Conservation (phyloP, 2,888 invertebrate species). For the Dicyrtoma fusca region DNA sequence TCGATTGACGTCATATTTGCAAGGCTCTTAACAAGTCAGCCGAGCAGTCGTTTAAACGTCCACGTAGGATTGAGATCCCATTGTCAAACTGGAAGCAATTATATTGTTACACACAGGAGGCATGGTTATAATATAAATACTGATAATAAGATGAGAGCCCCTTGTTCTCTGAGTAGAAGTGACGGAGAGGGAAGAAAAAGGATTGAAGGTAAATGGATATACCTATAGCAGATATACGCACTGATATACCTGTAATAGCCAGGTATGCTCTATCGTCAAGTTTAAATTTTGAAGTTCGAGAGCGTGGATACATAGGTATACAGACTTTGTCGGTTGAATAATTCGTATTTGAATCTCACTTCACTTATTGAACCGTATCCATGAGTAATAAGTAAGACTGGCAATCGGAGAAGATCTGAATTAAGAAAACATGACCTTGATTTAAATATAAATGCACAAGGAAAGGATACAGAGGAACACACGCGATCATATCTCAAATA, state of each 20-base stretch:
- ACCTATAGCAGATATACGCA: neutral
- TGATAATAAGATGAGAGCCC: no score
- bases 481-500: conserved; percentile 38
- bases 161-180: no score
- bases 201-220: neutral
- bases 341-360: conserved; percentile 9
- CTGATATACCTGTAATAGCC: no score
- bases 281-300: no score
- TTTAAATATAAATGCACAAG: conserved; percentile 37
- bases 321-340: neutral
- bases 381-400: conserved; percentile 16
- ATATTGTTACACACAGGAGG: no score
- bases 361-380: conserved; percentile 8
- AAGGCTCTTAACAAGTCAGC: no score
- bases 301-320: neutral
- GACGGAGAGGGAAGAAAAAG: neutral
- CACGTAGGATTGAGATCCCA: no score
- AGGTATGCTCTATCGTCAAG: no score
- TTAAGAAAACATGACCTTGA: conserved; percentile 42
- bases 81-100: no score
- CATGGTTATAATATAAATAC: no score
- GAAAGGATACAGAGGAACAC: conserved; percentile 18
- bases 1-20: no score
- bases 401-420: conserved; percentile 18
- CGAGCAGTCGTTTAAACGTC: no score